Base-by-base conservation (phyloP, 2,888 invertebrate species). In the Drosophila austrosaltans region DNA sequence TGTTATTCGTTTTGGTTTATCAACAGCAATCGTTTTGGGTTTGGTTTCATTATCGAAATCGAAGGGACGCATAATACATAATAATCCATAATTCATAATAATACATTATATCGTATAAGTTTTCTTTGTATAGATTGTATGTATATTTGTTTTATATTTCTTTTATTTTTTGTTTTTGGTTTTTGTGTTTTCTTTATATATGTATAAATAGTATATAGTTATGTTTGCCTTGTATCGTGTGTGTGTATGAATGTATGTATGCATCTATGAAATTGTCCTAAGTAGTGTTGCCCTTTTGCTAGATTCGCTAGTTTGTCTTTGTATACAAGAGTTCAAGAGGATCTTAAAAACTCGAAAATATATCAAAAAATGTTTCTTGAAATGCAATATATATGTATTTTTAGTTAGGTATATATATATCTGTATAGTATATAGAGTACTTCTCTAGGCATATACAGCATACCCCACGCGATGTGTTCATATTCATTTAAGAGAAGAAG, bases 321-420 rank as follows among this genome's bases (percentile, higher is more conserved):
- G 84, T 82, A 87, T 87, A 82, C 81, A 86, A 82, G 71, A 81
- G 48, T 48, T 48, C 16, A 48, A 80, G 76, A 78, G 69, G 68
- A 76, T 72, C 75, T 78, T 72, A 76, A 75, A 86, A 76, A 79
- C 77, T 81, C 87, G 77, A 89, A 89, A 89, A 85, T 87, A 77
- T 87, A 87, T 85, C 81, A 76, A 84, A 87, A 84, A 57, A 20
- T 48, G 74, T 67, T 75, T 68, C 8, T 82, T 74, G 76, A 89
- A 85, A 85, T 84, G 87, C 87, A 70, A 72, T 76, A 75, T 78
- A 76, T 63, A 69, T 66, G 56, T 85, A 70, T 79, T 68, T 48
- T 48, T 80, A 68, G 57, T 79, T 69, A 65, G 22, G 48, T 66
- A 69, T 77, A 79, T 79, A 83, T 58, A 70, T 71, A 8, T 36